These are phyloP conservation scores for Ceraclea dissimilis DNA, from an alignment of 2,888 invertebrate genomes.

Conservation along the genomic window DNA sequence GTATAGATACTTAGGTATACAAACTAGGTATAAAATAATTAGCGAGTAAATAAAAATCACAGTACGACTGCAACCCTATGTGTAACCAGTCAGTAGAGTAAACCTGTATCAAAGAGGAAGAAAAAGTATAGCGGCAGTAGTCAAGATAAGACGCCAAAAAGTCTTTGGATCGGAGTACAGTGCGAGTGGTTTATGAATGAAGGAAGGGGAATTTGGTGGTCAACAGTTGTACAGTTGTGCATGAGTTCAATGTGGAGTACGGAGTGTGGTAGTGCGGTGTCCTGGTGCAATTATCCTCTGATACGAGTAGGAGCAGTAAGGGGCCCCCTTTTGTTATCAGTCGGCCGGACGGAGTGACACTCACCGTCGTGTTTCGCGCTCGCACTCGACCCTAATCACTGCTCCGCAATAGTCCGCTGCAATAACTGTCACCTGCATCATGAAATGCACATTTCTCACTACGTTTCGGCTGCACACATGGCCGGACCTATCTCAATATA, in stretches of 20 bases:
- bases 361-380: background rate
- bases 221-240: background rate
- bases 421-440: background rate
- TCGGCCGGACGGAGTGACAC: conserved; percentile 1
- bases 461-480: background rate
- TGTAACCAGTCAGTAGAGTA: too few species aligned
- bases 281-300: background rate
- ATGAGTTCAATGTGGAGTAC: background rate
- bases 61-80: too few species aligned
- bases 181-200: too few species aligned
- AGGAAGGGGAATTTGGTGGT: background rate
- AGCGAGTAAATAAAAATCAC: too few species aligned
- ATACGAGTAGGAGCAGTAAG: background rate
- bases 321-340: conserved; percentile 1
- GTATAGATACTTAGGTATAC: too few species aligned
- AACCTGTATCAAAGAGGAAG: too few species aligned
- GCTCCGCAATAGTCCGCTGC: background rate
- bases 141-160: too few species aligned
- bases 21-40: too few species aligned
- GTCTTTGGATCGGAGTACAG: too few species aligned
- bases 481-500: background rate
- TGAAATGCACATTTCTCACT: background rate
- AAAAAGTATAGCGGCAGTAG: too few species aligned
- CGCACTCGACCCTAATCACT: background rate
- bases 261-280: background rate